Base-by-base conservation (phyloP, 2,797 vertebrate species). In the Artibeus jamaicensis region DNA sequence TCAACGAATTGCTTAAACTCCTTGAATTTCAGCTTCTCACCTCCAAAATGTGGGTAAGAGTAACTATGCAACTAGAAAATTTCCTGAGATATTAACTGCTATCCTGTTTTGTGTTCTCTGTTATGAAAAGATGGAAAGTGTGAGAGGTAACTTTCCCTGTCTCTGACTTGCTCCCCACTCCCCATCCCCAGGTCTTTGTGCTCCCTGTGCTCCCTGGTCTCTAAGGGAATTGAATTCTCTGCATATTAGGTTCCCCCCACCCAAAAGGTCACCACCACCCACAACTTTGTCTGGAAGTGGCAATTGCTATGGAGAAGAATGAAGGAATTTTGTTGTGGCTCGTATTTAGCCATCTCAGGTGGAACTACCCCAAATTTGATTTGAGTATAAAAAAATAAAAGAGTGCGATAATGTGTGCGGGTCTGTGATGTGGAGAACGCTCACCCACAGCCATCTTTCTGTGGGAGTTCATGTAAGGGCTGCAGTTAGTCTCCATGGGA, bases 1-100 rank as follows among this genome's bases (percentile, higher is more conserved):
- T 83, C 44, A 26, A 29, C 16, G 83, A 89, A 57, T 67, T 55
- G 5, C 8, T 78, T 70, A 62, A 55, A 44, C 3, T 76, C 53
- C 44, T 77, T 93, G 37, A 67, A 74, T 92, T 93, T 89, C n/a
- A 57, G 57, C 85, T 76, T 88, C 34, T 93, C 19, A 85, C 12
- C 14, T 95, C 78, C 94, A 29, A 77, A 86, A 24, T 42, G 39
- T 50, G 1, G 18, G 7, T 82, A 34, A 73, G 48, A 68, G 18
- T 87, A 24, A 26, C 39, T 87, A 21, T 32, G 29, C 32, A 42
- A 37, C 16, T 73, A 26, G 10, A 68, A 46, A 77, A 26, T 42
- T 82, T 62, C 18, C n/a, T 74, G n/a, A 89, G 44, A n/a, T 55
- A 15, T 62, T 78, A 18, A 67, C 6, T 73, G 5, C 7, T 57